Base-by-base conservation (phyloP, 1,140 invertebrate genomes). In the Halyomorpha halys region DNA sequence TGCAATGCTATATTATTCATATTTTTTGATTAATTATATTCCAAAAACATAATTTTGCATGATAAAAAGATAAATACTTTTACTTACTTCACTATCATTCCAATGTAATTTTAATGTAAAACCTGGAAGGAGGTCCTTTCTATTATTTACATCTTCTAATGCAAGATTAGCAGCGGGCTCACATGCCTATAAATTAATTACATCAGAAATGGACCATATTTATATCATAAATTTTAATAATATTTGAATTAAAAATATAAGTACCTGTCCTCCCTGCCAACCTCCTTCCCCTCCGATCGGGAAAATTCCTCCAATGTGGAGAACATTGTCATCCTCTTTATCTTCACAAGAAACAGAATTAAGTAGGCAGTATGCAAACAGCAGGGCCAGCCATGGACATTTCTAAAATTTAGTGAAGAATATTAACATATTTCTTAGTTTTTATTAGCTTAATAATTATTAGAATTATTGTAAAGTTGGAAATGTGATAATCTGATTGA, bases 261-360 rank as follows among this genome's bases (percentile, higher is more conserved):
- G 69, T 71, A 81, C 81, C 81, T 92, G 90, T 15, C 92, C 91
- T 63, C 94, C 91, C 74, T 94, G 86, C 94, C 96, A 97, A 62
- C 94, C 94, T 61, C 94, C 94, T 73, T 93, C 87, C 14, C 92
- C 92, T 62, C 81, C 86, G 75, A 97, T 98, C 4, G 96, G 96
- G 78, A 98, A 98, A 69, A 98, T 96, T 21, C 92, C 96, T 56
- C 94, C 97, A 74, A 99, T 97, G 75, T 98, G 92, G 65, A 98
- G 78, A 66, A 89, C 84, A 77, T 88, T 86, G 69, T 81, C 78
- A 69, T 83, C 80, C 5, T 56, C 44, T 44, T 23, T 34, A 5
- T 59, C 54, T 21, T 59, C 54, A 39, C 34, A 39, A 6, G 1
- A 39, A 39, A 39, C 34, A 39, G 11, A 39, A 39, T 13, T 39